Evolutionary conservation across 2,797 vertebrate species (phyloP).

Genomic region (Lutra lutra): DNA sequence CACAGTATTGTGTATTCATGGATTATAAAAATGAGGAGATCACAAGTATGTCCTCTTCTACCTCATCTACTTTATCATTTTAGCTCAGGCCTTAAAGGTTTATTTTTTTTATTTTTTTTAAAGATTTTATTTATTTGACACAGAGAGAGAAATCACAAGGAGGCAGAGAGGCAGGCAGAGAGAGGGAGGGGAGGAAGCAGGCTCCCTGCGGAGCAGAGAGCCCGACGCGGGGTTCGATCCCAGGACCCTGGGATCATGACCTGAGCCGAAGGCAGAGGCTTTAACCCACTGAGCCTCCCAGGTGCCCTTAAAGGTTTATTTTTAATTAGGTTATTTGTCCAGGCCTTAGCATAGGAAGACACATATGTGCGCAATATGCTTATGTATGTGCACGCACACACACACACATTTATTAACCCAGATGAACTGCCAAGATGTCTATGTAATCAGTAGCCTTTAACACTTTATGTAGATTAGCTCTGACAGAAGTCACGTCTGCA

Average conservation of each 20-base stretch:
- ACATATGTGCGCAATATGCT: background rate
- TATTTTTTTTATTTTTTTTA: background rate
- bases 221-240: too few species aligned
- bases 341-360: background rate
- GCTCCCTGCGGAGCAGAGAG: too few species aligned
- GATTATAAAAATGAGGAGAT: background rate
- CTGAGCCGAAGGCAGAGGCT: too few species aligned
- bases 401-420: background rate
- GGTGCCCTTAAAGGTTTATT: background rate
- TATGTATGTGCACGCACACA: background rate
- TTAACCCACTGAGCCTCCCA: too few species aligned
- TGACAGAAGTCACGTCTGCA: background rate
- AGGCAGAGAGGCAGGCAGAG: too few species aligned
- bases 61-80: conserved; percentile 1
- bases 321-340: conserved; percentile 26
- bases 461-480: background rate
- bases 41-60: background rate
- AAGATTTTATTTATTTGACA: too few species aligned
- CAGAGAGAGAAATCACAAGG: too few species aligned
- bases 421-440: background rate
- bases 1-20: background rate
- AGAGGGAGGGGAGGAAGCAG: too few species aligned
- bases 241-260: too few species aligned
- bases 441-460: background rate
- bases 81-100: background rate